phyloP scores from a whole-genome alignment of 2,797 vertebrate species.

The Eulemur coronatus region DNA sequence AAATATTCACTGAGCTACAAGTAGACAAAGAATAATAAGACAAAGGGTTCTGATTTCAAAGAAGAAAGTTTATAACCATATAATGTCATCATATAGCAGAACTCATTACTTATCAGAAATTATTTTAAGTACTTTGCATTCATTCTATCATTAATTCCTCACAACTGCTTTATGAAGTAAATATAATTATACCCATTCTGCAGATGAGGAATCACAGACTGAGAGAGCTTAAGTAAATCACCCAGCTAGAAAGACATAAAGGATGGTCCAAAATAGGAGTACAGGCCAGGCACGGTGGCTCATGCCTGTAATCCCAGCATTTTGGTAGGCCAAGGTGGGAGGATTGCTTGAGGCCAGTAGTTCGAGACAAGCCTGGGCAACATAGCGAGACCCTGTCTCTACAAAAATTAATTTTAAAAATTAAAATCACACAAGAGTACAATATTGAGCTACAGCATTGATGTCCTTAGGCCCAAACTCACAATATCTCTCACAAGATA shows the following conservation, averaged over 20 bases:
- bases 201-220: background rate
- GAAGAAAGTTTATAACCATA: slow-evolving; percentile 2
- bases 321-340: background rate
- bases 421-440: background rate
- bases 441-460: background rate
- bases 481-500: background rate
- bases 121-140: background rate
- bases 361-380: background rate
- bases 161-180: background rate
- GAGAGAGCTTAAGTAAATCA: background rate
- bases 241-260: background rate
- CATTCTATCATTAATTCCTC: background rate
- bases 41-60: slow-evolving; percentile 39
- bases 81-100: background rate
- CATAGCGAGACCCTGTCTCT: background rate
- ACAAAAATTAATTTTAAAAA: background rate
- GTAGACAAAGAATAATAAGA: slow-evolving; percentile 3
- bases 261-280: background rate
- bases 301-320: background rate
- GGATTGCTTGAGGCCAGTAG: background rate
- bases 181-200: background rate
- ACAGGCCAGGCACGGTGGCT: background rate
- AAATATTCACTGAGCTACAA: slow-evolving; percentile 41
- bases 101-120: background rate
- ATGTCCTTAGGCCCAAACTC: background rate